Percentiles rank a stretch among this genome's conserved stretches.
Conservation (phyloP, 2,113 vertebrate genomes). For the Peromyscus polionotus region DNA sequence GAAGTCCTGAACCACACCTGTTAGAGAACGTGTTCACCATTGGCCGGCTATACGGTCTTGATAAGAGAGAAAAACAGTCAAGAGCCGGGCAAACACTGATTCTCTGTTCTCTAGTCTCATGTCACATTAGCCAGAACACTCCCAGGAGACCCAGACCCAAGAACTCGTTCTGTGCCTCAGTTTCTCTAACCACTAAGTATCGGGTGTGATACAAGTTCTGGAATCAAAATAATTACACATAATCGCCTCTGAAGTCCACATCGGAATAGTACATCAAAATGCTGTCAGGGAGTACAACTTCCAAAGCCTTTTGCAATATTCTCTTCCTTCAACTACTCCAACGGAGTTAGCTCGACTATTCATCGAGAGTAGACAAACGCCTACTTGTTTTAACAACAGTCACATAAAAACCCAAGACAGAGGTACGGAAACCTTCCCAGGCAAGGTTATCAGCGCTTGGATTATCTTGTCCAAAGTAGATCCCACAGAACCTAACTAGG, state of each 20-base stretch:
- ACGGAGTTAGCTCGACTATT: neutral
- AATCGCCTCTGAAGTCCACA: neutral
- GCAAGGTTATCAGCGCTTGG: neutral
- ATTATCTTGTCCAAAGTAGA: neutral
- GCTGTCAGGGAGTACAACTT: neutral
- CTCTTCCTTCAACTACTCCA: constrained; percentile 8
- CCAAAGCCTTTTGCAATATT: neutral
- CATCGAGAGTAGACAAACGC: neutral
- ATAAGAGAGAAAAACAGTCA: constrained; percentile 65
- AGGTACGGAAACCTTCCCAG: neutral
- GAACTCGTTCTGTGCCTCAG: constrained; percentile 43
- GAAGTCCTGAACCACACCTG: constrained; percentile 62
- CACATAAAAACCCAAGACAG: neutral
- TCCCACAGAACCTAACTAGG: neutral
- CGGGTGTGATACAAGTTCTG: neutral
- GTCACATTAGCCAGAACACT: neutral
- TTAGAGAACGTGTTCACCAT: constrained; percentile 65
- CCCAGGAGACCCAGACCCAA: neutral
- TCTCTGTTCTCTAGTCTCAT: constrained; percentile 56
- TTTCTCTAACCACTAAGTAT: constrained; percentile 45
- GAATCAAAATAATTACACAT: neutral
- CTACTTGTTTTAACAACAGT: neutral
- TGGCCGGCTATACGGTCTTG: constrained; percentile 56
- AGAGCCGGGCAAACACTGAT: constrained; percentile 56
- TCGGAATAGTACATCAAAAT: neutral